Percentiles rank a stretch among this genome's conserved stretches.
Evolutionary conservation across 2,888 invertebrate genomes (phyloP).

Genomic region (Trachelus stipa): DNA sequence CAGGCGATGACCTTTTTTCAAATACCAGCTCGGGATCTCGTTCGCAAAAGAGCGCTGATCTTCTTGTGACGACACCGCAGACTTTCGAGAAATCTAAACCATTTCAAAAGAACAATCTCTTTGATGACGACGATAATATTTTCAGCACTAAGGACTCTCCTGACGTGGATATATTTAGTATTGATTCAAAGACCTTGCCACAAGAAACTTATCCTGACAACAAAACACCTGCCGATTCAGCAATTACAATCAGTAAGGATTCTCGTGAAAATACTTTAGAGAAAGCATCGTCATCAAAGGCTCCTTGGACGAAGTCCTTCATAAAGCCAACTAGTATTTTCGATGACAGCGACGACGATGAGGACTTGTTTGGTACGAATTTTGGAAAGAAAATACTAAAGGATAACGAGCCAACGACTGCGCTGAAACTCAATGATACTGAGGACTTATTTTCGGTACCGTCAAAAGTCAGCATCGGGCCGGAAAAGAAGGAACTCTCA

Average conservation of each 20-base stretch:
- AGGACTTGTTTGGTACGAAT: constrained; percentile 42
- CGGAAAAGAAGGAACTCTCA: background rate
- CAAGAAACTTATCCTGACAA: background rate
- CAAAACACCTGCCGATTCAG: constrained; percentile 1
- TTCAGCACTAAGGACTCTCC: constrained; percentile 44
- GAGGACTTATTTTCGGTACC: background rate
- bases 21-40: constrained; percentile 53
- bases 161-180: constrained; percentile 53
- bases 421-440: background rate
- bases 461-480: background rate
- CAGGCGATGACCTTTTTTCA: constrained; percentile 60
- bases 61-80: constrained; percentile 35
- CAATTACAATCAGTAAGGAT: constrained; percentile 1
- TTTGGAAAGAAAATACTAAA: constrained; percentile 11
- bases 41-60: constrained; percentile 53
- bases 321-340: constrained; percentile 43
- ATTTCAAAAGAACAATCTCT: constrained; percentile 40
- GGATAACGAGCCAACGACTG: background rate
- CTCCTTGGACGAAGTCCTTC: constrained; percentile 15
- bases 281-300: constrained; percentile 6
- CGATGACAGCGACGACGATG: constrained; percentile 45
- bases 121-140: constrained; percentile 50
- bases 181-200: constrained; percentile 8
- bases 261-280: constrained; percentile 2
- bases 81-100: constrained; percentile 34